Evolutionary conservation across 1,140 invertebrate genomes (phyloP).

Genomic region (Callitettix versicolor): DNA sequence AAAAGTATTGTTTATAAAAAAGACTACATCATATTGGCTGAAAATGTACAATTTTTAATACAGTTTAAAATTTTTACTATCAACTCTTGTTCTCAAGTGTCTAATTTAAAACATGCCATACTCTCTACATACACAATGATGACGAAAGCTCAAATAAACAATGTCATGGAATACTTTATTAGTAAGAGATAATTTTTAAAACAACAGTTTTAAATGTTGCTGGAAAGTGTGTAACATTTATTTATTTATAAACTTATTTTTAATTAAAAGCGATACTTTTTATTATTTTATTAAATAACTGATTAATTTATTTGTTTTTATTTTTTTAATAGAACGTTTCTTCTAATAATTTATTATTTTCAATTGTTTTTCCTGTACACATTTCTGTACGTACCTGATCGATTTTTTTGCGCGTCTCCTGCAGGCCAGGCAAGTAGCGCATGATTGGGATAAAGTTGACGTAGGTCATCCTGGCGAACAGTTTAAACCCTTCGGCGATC

Average conservation of each 20-base stretch:
- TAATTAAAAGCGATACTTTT: too few species aligned
- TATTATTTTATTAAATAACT: too few species aligned
- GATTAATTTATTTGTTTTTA: too few species aligned
- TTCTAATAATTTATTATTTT: too few species aligned
- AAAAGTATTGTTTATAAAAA: too few species aligned
- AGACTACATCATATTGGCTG: too few species aligned
- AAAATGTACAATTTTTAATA: not conserved
- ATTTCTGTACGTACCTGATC: conserved; percentile 39
- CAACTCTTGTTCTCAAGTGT: not conserved
- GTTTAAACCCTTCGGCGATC: conserved; percentile 79
- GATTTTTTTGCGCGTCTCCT: conserved; percentile 60
- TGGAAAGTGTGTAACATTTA: not conserved
- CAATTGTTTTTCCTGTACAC: too few species aligned
- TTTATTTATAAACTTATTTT: not conserved
- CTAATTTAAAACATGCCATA: not conserved
- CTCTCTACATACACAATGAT: not conserved
- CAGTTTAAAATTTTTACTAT: not conserved
- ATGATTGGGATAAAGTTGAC: conserved; percentile 57
- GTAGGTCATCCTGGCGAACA: conserved; percentile 57
- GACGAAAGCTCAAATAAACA: not conserved
- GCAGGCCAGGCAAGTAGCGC: conserved; percentile 63
- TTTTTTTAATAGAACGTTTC: too few species aligned
- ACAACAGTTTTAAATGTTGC: not conserved
- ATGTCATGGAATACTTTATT: not conserved
- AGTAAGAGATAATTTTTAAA: not conserved